Conservation (phyloP, 1,140 invertebrate genomes). For the Papilio aristodemus region DNA sequence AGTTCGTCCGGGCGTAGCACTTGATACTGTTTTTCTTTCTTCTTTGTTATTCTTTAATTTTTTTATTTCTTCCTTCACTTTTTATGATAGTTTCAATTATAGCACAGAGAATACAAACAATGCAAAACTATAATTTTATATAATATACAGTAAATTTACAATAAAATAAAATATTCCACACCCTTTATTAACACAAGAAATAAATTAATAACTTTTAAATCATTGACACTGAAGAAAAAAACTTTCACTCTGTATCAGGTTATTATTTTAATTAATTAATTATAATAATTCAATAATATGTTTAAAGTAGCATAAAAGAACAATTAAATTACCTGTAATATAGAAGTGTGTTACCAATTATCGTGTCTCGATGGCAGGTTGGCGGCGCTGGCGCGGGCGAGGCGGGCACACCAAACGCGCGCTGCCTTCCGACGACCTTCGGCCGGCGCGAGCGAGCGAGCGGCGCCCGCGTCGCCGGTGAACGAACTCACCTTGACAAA, state of each 20-base stretch:
- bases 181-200: neutral
- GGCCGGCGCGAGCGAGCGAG: constrained; percentile 63
- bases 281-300: neutral
- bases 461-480: constrained; percentile 76
- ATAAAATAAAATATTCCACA: neutral
- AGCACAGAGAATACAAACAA: neutral
- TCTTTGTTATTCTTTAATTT: constrained; percentile 40
- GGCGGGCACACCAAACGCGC: constrained; percentile 55
- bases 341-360: constrained; percentile 60
- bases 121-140: neutral
- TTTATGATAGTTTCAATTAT: neutral
- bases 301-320: constrained; percentile 36
- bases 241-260: neutral
- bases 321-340: constrained; percentile 69
- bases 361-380: constrained; percentile 52
- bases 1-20: constrained; percentile 84
- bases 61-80: constrained; percentile 29
- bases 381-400: constrained; percentile 50
- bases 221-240: neutral
- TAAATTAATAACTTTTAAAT: neutral
- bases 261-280: constrained; percentile 4
- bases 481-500: constrained; percentile 81
- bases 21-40: constrained; percentile 77
- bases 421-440: constrained; percentile 74
- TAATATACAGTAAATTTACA: neutral